Conservation (phyloP, 1,140 invertebrate species). For the Drosophila baimaii region DNA sequence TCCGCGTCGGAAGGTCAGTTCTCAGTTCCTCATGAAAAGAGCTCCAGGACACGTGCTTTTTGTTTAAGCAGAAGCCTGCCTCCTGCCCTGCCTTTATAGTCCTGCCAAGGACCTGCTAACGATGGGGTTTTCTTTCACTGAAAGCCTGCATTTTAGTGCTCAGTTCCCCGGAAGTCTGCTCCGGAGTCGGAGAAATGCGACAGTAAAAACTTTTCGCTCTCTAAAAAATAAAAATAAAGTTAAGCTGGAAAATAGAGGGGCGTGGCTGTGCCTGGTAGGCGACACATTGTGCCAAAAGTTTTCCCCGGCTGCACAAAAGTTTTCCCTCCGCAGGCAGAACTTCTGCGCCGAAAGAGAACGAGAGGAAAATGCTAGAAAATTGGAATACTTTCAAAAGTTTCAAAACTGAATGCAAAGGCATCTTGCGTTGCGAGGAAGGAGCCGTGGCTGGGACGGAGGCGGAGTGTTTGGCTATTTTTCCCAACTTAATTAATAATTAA, state of each 20-base stretch:
- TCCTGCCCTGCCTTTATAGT: conserved; percentile 18
- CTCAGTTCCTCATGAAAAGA: conserved; percentile 15
- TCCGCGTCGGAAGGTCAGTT: conserved; percentile 66
- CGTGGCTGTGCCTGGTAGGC: conserved; percentile 47
- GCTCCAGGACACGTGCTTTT: conserved; percentile 70
- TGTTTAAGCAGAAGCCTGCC: conserved; percentile 58
- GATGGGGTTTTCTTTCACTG: conserved; percentile 24
- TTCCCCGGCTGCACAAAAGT: conserved; percentile 43
- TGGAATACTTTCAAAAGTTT: conserved; percentile 78
- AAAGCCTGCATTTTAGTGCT: conserved; percentile 70
- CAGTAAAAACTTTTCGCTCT: conserved; percentile 74
- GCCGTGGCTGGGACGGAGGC: neutral
- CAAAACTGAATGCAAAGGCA: conserved; percentile 42
- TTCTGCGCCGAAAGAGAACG: conserved; percentile 52
- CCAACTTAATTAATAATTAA: conserved; percentile 81
- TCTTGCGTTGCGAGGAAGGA: conserved; percentile 5
- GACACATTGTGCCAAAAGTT: conserved; percentile 78
- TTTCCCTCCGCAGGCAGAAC: conserved; percentile 36
- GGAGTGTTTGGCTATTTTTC: conserved; percentile 54
- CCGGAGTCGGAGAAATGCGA: conserved; percentile 67
- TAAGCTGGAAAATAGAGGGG: conserved; percentile 12
- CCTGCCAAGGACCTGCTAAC: conserved; percentile 54
- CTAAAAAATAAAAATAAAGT: neutral
- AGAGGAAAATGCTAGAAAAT: conserved; percentile 69
- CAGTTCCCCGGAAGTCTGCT: conserved; percentile 18